phyloP scores from a whole-genome alignment of 2,797 vertebrate species.

The Synaphobranchus kaupii region DNA sequence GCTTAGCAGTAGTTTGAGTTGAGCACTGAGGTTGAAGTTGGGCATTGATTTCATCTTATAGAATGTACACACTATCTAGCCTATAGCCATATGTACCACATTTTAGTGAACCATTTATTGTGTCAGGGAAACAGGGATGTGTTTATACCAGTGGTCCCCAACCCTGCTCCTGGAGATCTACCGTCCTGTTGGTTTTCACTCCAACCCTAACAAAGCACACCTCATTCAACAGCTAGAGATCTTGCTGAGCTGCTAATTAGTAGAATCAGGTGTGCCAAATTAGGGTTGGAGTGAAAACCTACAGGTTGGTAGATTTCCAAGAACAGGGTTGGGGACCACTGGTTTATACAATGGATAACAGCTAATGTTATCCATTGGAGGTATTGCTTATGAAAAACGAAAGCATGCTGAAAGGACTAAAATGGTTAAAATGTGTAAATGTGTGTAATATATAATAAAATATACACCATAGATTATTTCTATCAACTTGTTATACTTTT shows the following conservation, averaged over 20 bases:
- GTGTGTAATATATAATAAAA: slow-evolving; percentile 3
- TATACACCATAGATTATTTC: not conserved
- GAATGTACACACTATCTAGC: slow-evolving; percentile 46
- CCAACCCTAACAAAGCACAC: too few species aligned
- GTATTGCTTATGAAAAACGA: not conserved
- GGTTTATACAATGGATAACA: not conserved
- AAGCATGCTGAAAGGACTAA: slow-evolving; percentile 2
- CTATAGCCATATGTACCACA: not conserved
- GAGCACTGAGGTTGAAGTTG: not conserved
- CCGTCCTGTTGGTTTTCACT: too few species aligned
- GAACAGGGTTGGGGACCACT: too few species aligned
- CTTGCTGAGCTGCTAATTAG: too few species aligned
- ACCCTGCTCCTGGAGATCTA: too few species aligned
- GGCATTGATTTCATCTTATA: not conserved
- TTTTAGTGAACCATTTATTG: not conserved
- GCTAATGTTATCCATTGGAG: not conserved
- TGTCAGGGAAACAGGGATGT: not conserved
- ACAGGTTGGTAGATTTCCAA: too few species aligned
- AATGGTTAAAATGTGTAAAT: slow-evolving; percentile 9
- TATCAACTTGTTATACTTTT: slow-evolving; percentile 5
- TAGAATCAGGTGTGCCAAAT: too few species aligned
- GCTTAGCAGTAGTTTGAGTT: not conserved
- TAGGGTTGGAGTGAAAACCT: too few species aligned
- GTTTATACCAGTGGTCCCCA: not conserved
- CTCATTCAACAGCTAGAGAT: too few species aligned